Conservation (phyloP, 1,140 invertebrate genomes). For the Mercenaria mercenaria region DNA sequence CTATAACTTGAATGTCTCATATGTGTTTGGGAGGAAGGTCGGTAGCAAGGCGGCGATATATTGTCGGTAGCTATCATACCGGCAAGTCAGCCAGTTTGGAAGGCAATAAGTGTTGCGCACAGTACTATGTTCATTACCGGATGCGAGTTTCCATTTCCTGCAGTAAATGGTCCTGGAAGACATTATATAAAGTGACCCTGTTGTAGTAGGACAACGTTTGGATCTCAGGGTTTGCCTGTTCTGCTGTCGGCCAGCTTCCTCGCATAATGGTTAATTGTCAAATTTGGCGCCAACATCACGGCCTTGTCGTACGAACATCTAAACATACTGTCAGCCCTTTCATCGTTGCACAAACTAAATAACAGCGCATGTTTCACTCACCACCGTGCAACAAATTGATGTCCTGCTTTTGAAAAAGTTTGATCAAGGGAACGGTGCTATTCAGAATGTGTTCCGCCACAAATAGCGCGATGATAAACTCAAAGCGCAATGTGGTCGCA, state of each 20-base stretch:
- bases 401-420: conserved; percentile 7
- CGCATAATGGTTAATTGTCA: background rate
- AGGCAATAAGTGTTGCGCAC: background rate
- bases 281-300: conserved; percentile 4
- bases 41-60: conserved; percentile 1
- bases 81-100: background rate
- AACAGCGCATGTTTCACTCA: background rate
- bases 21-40: conserved; percentile 15
- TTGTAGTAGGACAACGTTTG: conserved; percentile 9
- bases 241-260: conserved; percentile 1
- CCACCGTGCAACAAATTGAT: conserved; percentile 19
- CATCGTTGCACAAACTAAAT: background rate
- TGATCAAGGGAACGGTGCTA: conserved; percentile 9
- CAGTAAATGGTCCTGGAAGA: conserved; percentile 3
- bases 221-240: conserved; percentile 26
- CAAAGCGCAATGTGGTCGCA: background rate
- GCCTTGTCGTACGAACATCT: background rate
- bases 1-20: background rate
- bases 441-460: conserved; percentile 19
- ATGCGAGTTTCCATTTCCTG: conserved; percentile 35
- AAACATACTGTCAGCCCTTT: background rate
- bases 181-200: conserved; percentile 10
- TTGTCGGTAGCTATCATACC: background rate
- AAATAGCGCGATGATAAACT: background rate
- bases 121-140: background rate